Evolutionary conservation across 2,888 invertebrate genomes (phyloP).

Genomic region (Urechis unicinctus): DNA sequence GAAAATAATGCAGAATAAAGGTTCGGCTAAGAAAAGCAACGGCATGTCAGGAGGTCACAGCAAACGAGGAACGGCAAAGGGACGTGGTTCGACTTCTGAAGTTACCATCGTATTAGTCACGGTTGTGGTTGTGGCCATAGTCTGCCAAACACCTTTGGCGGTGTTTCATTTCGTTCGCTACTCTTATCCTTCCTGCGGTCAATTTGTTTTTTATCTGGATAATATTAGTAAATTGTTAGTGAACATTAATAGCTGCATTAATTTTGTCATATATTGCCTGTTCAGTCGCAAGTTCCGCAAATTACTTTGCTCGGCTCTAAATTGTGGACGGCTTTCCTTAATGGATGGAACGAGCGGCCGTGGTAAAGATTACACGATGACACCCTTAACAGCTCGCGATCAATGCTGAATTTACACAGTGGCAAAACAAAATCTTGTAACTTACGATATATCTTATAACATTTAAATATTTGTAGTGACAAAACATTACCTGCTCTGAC

Average conservation of each 20-base stretch:
- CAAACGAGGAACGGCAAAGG: not conserved
- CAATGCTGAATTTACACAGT: no score
- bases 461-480: no score
- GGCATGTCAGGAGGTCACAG: not conserved
- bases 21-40: not conserved
- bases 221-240: slow-evolving; percentile 24
- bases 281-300: slow-evolving; percentile 19
- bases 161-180: slow-evolving; percentile 24
- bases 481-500: no score
- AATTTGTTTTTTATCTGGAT: slow-evolving; percentile 22
- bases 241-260: slow-evolving; percentile 21
- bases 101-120: slow-evolving; percentile 20
- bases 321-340: not conserved
- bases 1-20: not conserved
- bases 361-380: not conserved
- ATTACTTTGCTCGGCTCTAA: not conserved
- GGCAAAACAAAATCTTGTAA: no score
- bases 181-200: slow-evolving; percentile 12
- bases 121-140: slow-evolving; percentile 22
- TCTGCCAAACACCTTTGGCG: slow-evolving; percentile 23
- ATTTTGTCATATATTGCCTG: slow-evolving; percentile 24
- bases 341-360: not conserved
- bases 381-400: not conserved
- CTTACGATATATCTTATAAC: no score
- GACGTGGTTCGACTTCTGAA: slow-evolving; percentile 3